Evolutionary conservation across 2,797 vertebrate species (phyloP).

Genomic region (Sebastolobus alascanus): DNA sequence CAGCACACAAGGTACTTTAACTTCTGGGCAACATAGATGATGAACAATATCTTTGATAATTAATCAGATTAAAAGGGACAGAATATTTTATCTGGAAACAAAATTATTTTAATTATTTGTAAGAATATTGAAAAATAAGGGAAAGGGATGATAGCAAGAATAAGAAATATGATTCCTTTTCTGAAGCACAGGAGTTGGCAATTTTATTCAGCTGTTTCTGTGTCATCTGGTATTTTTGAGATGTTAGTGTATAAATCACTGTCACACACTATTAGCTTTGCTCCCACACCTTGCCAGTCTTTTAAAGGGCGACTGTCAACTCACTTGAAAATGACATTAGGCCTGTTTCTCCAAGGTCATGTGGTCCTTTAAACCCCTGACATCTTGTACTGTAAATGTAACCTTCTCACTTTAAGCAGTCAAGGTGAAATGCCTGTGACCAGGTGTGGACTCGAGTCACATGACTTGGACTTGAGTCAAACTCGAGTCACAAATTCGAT

Average conservation of each 20-base stretch:
- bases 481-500: no score
- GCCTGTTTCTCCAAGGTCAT: not conserved
- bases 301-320: not conserved
- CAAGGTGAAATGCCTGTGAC: not conserved
- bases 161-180: not conserved
- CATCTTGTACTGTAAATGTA: not conserved
- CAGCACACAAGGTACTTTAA: not conserved
- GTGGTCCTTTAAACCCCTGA: not conserved
- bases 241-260: no score
- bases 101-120: not conserved
- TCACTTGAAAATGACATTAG: not conserved
- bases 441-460: no score
- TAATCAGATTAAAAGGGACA: not conserved
- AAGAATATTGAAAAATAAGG: not conserved
- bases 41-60: slow-evolving; percentile 11
- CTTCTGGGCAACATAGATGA: not conserved
- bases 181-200: not conserved
- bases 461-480: no score
- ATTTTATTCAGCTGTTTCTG: not conserved
- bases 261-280: not conserved
- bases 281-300: not conserved
- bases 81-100: not conserved
- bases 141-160: not conserved
- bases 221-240: not conserved
- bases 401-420: not conserved